Evolutionary conservation across 1,140 invertebrate species (phyloP), one percentile per base, ranked within the genome.

Genomic region (Bicyclus anynana): DNA sequence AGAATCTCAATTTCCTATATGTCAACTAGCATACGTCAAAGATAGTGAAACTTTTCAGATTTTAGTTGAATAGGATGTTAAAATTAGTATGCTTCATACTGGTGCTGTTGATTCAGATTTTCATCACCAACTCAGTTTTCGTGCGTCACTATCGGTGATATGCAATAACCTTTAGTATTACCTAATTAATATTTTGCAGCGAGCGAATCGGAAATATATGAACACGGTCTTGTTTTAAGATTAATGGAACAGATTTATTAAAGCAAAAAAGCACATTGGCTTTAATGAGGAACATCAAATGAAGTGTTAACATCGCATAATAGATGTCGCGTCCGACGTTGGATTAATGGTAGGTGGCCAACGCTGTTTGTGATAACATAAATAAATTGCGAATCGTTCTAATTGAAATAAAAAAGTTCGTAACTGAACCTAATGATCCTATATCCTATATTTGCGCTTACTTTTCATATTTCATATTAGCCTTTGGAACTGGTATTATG

Each of bases 251-350:
- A 37, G 26, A 59, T 59, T 53, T 53, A 59, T 59, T 29, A 27
- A 21, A 59, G 26, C 56, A 46, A 59, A 59, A 59, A 50, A 50
- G 33, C 29, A 49, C 47, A 60, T 60, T 38, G 38, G 26, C 20
- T 60, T 54, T 60, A 60, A 60, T 60, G 58, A 60, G 52, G n/a
- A 16, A 18, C 46, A 54, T 55, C 52, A 50, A 53, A 54, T 53
- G 52, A 60, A 26, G 58, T 60, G 58, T 62, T 59, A 62, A 58
- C 46, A 35, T 51, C 5, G 14, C 38, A 48, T 44, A 60, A 54
- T 60, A 44, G 37, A 60, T 60, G 52, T 60, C 52, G 27, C 58
- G 52, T 40, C 58, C 23, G 56, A 58, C 56, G 33, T 53, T 26
- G 50, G 29, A 59, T 59, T 52, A 59, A 59, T 59, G 50, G 35